These are phyloP conservation scores for Melopsittacus undulatus DNA, from an alignment of 2,797 vertebrate species.

Conservation along the genomic window DNA sequence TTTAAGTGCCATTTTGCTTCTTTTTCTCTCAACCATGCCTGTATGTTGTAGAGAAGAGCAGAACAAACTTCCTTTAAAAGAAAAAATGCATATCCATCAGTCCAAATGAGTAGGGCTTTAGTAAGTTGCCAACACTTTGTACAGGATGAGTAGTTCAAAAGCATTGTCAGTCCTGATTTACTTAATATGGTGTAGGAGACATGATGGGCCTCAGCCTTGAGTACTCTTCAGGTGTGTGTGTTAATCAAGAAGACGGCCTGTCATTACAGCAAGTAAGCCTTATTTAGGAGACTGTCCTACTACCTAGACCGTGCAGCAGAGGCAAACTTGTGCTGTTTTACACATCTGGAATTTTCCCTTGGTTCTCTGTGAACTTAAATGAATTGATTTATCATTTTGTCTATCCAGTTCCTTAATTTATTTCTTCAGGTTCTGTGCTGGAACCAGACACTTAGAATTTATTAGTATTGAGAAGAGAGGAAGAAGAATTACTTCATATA, in stretches of 20 bases:
- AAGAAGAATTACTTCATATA: not conserved
- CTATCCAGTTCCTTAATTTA: not conserved
- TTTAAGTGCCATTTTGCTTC: not conserved
- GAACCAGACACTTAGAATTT: not conserved
- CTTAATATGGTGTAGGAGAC: not conserved
- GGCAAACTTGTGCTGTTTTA: not conserved
- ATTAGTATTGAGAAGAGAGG: not conserved
- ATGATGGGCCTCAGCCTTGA: rapidly evolving
- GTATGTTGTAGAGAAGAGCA: not conserved
- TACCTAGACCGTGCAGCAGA: rapidly evolving
- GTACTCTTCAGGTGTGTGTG: not conserved
- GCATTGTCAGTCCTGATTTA: not conserved
- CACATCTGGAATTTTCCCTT: not conserved
- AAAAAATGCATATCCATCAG: rapidly evolving
- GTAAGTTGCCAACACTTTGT: not conserved
- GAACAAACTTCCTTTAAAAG: not conserved
- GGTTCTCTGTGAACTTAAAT: not conserved
- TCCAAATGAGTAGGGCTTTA: not conserved
- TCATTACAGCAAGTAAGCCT: not conserved
- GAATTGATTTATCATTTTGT: not conserved
- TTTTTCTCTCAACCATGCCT: not conserved
- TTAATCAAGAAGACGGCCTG: not conserved
- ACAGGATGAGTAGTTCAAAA: not conserved
- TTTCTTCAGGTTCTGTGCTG: not conserved
- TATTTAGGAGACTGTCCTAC: not conserved